These are phyloP conservation scores for Chymomyza fuscimana DNA, from an alignment of 2,888 invertebrate species.

Conservation along the genomic window DNA sequence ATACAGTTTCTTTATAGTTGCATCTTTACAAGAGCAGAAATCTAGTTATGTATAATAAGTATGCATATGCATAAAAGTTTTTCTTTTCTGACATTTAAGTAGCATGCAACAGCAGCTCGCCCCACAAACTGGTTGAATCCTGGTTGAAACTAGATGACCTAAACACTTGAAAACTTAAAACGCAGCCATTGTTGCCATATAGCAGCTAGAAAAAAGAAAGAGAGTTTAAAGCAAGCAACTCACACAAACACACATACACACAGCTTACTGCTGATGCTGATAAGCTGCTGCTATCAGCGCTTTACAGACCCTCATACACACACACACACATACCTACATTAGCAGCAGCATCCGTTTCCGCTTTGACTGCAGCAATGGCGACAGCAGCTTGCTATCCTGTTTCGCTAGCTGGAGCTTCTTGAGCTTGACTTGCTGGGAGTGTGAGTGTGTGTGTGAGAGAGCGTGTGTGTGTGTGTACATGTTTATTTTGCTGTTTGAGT, in stretches of 20 bases:
- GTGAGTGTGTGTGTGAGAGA: neutral
- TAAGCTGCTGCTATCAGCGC: constrained; percentile 70
- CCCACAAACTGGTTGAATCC: neutral
- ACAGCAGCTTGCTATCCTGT: constrained; percentile 61
- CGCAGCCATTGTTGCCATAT: neutral
- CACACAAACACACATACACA: neutral
- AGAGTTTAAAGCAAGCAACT: neutral
- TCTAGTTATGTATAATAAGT: neutral
- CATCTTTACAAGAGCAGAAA: neutral
- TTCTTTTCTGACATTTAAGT: neutral
- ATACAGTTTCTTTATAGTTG: too few species aligned
- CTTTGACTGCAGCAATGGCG: constrained; percentile 44
- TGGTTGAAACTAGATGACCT: neutral
- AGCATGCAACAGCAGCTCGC: neutral
- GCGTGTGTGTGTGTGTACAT: constrained; percentile 13
- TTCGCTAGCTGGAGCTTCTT: constrained; percentile 56
- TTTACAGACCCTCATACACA: constrained; percentile 48
- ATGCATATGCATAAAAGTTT: neutral
- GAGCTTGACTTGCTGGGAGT: constrained; percentile 18
- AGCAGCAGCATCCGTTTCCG: constrained; percentile 14
- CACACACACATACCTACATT: constrained; percentile 1
- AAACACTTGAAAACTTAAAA: neutral
- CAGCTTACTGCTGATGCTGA: constrained; percentile 41
- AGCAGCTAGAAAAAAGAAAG: neutral
- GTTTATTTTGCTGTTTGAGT: neutral